Base-by-base conservation (phyloP, 1,140 invertebrate species). In the Acromyrmex heyeri region DNA sequence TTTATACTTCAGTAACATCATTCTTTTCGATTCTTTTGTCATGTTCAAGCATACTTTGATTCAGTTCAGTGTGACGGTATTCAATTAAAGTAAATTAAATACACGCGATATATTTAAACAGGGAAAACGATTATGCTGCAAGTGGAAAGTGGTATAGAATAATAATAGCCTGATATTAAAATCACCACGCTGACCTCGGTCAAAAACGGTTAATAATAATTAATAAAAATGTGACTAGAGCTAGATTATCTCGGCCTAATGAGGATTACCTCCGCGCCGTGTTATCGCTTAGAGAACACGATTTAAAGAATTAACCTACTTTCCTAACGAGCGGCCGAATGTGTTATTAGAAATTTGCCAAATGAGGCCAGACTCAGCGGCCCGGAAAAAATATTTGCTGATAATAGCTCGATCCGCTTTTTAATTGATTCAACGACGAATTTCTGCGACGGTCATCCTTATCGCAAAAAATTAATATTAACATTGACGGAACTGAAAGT, bases 141-240 rank as follows among this genome's bases (percentile, higher is more conserved):
- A 21, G 21, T 34, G 69, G 8, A 53, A 83, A 24, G 61, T 30
- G 70, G 21, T 24, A 24, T 34, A 8, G 21, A 61, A 65, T 85
- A 65, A 65, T 90, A 86, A 90, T 57, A 21, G 77, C 59, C 50
- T 7, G 50, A 18, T 78, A 72, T 87, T 78, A 88, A 89, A 90
- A 89, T 90, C 86, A 78, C 70, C 64, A n/a, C 53, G 10, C 18
- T 18, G 38, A 24, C 24, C 44, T 4, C 30, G 82, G 34, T 90
- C 85, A 86, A 88, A 77, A 34, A 24, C 82, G 79, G 55, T 90
- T 88, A 90, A 86, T 65, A 65, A 91, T 91, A 88, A 88, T 91
- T 91, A 91, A 91, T 90, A 91, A 86, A 78, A 86, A 90, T 59
- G 87, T 72, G 82, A 38, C 3, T 16, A 75, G 75, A 67, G 38